Evolutionary conservation across 2,113 vertebrate genomes (phyloP), one percentile per base, ranked within the genome.

Genomic region (Antechinus flavipes): DNA sequence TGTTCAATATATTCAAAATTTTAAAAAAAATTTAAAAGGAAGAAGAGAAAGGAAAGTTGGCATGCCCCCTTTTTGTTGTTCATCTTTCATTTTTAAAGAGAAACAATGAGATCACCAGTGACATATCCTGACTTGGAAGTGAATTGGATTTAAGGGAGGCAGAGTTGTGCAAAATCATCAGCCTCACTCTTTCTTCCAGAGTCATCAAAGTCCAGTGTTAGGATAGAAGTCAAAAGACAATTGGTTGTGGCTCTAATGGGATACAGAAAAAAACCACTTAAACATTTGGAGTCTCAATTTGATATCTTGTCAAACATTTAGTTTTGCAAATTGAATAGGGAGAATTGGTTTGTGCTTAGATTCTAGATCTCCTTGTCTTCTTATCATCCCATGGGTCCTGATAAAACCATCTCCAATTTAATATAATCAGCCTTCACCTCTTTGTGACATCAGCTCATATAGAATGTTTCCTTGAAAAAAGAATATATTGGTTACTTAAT

Each of bases 271-370:
- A 61, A 90, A 61, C 16, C 84, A 84, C 54, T n/a, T 76, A 14
- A 52, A 94, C 92, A 93, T 89, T 84, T 42, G n/a, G n/a, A 84
- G 7, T 23, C n/a, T 94, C 52, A 90, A 6, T 35, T 53, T 90
- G 91, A 94, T 91, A 89, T 93, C 91, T 54, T 54, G 8, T 84
- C 55, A 84, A 84, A 84, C 8, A 89, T 92, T 89, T 54, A n/a
- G n/a, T 92, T 84, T 50, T 89, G 90, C 93, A 91, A 91, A 68
- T 26, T n/a, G 24, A 92, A 19, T 35, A 25, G 47, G 52, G 49
- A 94, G 24, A 12, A 16, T 89, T 92, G 68, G 16, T 84, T 42
- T 84, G 35, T 10, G 42, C 6, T 84, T 23, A 42, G 19, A 84
- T 19, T 23, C 19, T 42, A 23, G 68, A 23, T 23, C n/a, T 84